These are phyloP conservation scores for Phylloscopus whistleri DNA, from an alignment of 2,113 vertebrate genomes.

Conservation along the genomic window DNA sequence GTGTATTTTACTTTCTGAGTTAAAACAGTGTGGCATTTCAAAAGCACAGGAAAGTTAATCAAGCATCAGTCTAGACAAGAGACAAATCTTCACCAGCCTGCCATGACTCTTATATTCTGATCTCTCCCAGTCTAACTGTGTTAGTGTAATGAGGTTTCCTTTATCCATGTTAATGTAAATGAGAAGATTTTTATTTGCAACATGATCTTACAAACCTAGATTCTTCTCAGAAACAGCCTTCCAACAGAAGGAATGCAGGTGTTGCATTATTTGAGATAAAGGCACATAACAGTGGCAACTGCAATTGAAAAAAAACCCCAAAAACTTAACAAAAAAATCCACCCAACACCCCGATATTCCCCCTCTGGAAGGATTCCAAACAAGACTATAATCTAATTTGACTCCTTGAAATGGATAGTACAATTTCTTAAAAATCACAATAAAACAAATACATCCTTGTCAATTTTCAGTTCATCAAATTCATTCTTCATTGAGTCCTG, in stretches of 20 bases:
- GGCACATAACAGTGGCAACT: neutral
- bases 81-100: neutral
- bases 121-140: neutral
- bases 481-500: neutral
- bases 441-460: neutral
- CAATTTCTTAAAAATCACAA: neutral
- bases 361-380: neutral
- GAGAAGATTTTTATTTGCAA: neutral
- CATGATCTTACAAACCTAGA: neutral
- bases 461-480: neutral
- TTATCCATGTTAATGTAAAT: neutral
- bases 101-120: neutral
- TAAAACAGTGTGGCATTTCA: neutral
- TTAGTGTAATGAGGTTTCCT: neutral
- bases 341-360: rapidly evolving
- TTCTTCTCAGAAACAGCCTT: neutral
- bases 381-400: neutral
- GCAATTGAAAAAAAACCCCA: neutral
- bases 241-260: neutral
- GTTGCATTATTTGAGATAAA: neutral
- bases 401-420: neutral
- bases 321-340: neutral
- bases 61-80: neutral
- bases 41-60: neutral
- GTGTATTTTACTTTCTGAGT: neutral